phyloP scores from a whole-genome alignment of 1,140 invertebrate species.

The Zaprionus ghesquierei region DNA sequence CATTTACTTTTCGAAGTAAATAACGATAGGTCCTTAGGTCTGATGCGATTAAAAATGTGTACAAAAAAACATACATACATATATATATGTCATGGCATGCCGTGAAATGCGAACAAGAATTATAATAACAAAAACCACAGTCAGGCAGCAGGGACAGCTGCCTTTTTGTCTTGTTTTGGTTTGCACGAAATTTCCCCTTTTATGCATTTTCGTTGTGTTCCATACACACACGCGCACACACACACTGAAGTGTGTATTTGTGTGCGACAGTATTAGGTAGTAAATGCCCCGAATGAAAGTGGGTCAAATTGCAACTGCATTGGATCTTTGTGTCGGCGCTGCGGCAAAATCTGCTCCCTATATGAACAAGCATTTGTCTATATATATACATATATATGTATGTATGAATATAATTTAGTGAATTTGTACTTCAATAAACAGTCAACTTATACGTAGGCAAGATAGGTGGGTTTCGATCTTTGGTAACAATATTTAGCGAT shows the following conservation, averaged over 20 bases:
- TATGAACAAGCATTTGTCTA: constrained; percentile 5
- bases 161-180: constrained; percentile 46
- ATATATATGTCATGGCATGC: neutral
- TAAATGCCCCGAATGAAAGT: constrained; percentile 49
- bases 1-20: constrained; percentile 64
- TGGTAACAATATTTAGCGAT: constrained; percentile 8
- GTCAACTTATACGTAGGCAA: constrained; percentile 5
- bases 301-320: constrained; percentile 69
- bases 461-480: neutral
- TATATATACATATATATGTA: neutral
- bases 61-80: constrained; percentile 2
- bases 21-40: constrained; percentile 35
- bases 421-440: constrained; percentile 5
- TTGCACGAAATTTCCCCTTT: constrained; percentile 55
- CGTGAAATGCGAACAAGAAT: constrained; percentile 6
- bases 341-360: constrained; percentile 47
- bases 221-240: neutral
- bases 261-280: constrained; percentile 7
- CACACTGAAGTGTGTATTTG: neutral
- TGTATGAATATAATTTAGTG: neutral
- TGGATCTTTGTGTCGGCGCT: constrained; percentile 51
- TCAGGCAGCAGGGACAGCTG: constrained; percentile 48
- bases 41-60: constrained; percentile 14
- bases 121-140: constrained; percentile 25
- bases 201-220: constrained; percentile 31